Evolutionary conservation across 2,797 vertebrate genomes (phyloP), one percentile per base, ranked within the genome.

Genomic region (Oreochromis grahami): DNA sequence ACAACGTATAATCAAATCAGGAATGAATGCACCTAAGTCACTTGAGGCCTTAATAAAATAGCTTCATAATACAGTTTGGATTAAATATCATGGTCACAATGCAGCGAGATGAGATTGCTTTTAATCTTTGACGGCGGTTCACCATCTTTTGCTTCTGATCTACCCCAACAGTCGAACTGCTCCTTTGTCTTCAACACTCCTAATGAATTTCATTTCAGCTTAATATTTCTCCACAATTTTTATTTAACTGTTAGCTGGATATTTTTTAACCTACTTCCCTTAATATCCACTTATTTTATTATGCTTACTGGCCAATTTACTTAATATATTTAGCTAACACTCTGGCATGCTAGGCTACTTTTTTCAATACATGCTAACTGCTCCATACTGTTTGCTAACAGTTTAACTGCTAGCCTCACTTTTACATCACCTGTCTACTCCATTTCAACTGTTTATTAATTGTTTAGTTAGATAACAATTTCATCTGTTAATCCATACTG

Each of bases 41-140:
- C 14, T 43, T 19, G n/a, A 65, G 41, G 15, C 13, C 63, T 82
- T 60, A 83, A 81, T 56, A 38, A 81, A 83, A 48, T 36, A 15
- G 12, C 14, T 70, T 79, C 21, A 50, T 8, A 53, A 68, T 7
- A 21, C 32, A 43, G 55, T 63, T 63, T 41, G 32, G 19, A 76
- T 21, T 38, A 55, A 78, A 76, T 51, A 29, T 32, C 8, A 38
- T 11, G 8, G 21, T 26, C 21, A 55, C 8, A 41, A 15, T 38
- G 68, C 24, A 78, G 63, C 14, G 6, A 6, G 14, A 21, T 53
- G 9, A 53, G 5, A 81, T 48, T 32, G 45, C 78, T 15, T 43
- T 63, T 55, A 3, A 77, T 56, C 7, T 14, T 26, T 48, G 65
- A 70, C 0, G 1, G 24, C 1, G 0, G 4, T 11, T 45, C 9